A percentile compares a stretch with the other conserved stretches of the same genome.
Conservation (phyloP, 2,113 vertebrate genomes). For the Todiramphus chloris region DNA sequence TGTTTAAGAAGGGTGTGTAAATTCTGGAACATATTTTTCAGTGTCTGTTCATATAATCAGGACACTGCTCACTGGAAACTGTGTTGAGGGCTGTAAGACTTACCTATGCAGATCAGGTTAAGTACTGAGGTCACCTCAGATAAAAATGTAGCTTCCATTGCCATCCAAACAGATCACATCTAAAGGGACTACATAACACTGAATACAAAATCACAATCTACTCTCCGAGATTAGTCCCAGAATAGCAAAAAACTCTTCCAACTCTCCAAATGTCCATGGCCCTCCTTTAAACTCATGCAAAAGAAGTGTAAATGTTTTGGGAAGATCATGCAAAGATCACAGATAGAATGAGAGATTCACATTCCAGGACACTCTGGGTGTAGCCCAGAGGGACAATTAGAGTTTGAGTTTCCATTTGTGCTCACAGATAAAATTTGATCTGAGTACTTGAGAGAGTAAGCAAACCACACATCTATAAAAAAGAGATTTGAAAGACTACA, state of each 20-base stretch:
- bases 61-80: neutral
- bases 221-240: neutral
- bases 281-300: neutral
- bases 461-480: neutral
- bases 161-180: neutral
- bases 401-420: neutral
- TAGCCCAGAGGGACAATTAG: constrained; percentile 23
- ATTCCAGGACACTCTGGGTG: constrained; percentile 1
- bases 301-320: constrained; percentile 12
- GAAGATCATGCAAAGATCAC: constrained; percentile 32
- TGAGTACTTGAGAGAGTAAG: neutral
- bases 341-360: neutral
- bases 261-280: neutral
- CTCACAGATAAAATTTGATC: constrained; percentile 1
- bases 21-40: neutral
- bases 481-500: neutral
- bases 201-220: neutral
- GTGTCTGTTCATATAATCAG: neutral
- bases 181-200: neutral
- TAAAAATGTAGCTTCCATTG: neutral
- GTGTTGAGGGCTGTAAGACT: neutral
- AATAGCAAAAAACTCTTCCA: neutral
- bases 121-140: neutral
- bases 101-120: neutral
- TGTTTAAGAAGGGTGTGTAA: constrained; percentile 45